Evolutionary conservation across 2,113 vertebrate genomes (phyloP).

Genomic region (Himantopus leucocephalus): DNA sequence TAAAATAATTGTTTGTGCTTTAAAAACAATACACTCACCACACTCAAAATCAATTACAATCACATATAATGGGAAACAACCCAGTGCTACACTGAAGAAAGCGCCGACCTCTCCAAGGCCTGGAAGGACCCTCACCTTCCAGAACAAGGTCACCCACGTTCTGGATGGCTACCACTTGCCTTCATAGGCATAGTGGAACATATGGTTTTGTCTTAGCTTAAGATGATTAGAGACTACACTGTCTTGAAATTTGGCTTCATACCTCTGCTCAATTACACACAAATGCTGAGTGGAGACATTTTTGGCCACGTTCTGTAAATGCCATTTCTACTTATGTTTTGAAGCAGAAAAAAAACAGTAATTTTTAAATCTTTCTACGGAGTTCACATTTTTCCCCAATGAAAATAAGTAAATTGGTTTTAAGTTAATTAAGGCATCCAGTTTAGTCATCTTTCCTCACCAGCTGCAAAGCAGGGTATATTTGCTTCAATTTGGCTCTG

Average conservation of each 20-base stretch:
- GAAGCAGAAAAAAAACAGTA: background rate
- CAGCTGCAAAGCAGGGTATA: background rate
- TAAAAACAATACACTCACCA: background rate
- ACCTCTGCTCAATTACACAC: background rate
- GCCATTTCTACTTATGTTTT: background rate
- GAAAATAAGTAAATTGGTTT: background rate
- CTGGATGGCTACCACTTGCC: background rate
- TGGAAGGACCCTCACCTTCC: background rate
- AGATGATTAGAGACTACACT: background rate
- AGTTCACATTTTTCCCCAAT: background rate
- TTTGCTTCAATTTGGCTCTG: background rate
- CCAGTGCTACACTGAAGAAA: background rate
- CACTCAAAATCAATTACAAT: background rate
- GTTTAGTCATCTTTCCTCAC: background rate
- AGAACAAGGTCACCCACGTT: background rate
- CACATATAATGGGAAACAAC: background rate
- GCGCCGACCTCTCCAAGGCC: accelerated
- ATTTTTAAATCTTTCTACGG: background rate
- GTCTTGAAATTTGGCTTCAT: background rate
- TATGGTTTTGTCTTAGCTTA: background rate
- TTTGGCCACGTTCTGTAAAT: background rate
- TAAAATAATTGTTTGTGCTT: background rate
- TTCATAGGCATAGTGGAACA: background rate
- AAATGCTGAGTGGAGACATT: background rate
- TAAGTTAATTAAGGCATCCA: background rate